phyloP scores from a whole-genome alignment of 2,797 vertebrate species.

The Simalia tracyae region DNA sequence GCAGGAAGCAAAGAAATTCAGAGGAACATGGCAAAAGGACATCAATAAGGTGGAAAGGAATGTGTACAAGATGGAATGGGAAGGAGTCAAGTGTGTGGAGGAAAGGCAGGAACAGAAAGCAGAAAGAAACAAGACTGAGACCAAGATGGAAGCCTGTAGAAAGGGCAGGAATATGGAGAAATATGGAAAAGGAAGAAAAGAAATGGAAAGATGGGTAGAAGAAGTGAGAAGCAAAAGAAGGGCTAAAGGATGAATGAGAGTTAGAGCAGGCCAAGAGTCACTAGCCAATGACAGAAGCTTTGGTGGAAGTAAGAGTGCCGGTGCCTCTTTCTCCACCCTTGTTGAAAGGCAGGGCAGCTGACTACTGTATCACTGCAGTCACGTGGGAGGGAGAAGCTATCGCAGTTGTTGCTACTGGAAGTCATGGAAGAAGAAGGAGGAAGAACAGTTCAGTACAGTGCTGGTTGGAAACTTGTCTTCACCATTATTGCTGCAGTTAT shows the following conservation, averaged over 20 bases:
- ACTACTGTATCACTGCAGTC: background rate
- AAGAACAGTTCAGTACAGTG: background rate
- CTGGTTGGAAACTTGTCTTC: background rate
- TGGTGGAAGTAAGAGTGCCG: background rate
- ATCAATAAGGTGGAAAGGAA: no score
- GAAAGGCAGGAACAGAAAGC: no score
- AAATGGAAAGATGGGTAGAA: no score
- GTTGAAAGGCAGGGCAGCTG: background rate
- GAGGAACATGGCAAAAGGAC: no score
- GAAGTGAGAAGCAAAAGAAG: no score
- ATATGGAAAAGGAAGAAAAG: no score
- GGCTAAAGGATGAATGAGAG: background rate
- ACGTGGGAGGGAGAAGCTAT: background rate
- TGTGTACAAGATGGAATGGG: no score
- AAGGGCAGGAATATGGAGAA: no score
- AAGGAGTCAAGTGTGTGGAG: no score
- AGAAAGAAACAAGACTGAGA: no score
- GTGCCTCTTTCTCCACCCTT: background rate
- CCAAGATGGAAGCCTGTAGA: no score
- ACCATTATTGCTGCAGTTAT: background rate
- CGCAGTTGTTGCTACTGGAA: background rate
- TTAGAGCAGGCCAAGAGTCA: background rate
- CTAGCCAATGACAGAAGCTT: background rate
- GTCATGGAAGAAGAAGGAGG: background rate
- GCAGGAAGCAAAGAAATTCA: no score